Conservation (phyloP, 2,888 invertebrate genomes). For the Ctena decussata region DNA sequence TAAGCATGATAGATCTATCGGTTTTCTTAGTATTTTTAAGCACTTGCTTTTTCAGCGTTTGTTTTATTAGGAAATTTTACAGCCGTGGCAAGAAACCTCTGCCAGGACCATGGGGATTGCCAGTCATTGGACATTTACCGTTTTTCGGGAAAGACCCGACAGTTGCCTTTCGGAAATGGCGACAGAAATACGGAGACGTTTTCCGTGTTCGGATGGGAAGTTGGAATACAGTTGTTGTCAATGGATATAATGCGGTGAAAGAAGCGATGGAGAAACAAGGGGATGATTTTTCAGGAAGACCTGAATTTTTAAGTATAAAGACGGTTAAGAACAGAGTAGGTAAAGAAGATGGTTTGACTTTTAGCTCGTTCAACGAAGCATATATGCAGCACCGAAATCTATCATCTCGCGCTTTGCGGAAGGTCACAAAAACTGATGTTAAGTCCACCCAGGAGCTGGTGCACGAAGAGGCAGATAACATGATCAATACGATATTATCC, state of each 20-base stretch:
- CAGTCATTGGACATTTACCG: constrained; percentile 69
- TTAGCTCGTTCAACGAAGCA: constrained; percentile 19
- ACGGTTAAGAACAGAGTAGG: constrained; percentile 13
- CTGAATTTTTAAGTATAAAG: constrained; percentile 44
- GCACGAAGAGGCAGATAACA: constrained; percentile 15
- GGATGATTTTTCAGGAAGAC: constrained; percentile 61
- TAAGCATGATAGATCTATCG: no score
- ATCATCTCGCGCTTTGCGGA: constrained; percentile 31
- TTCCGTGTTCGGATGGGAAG: constrained; percentile 63
- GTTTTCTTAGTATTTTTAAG: no score
- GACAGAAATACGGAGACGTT: constrained; percentile 65
- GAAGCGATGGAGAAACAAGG: constrained; percentile 48
- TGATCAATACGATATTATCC: background rate
- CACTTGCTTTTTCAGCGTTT: no score
- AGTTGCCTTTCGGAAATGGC: constrained; percentile 49
- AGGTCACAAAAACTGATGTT: constrained; percentile 29
- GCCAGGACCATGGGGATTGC: constrained; percentile 67
- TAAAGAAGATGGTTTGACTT: constrained; percentile 27
- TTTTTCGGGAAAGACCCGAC: constrained; percentile 53
- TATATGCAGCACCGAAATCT: constrained; percentile 50
- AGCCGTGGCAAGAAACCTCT: no score
- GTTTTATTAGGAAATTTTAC: no score
- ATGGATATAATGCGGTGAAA: constrained; percentile 55
- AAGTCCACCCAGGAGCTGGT: constrained; percentile 54
- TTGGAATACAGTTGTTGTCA: constrained; percentile 62